These are phyloP conservation scores for Onthophagus sagittarius DNA, from an alignment of 2,888 invertebrate species.

Conservation along the genomic window DNA sequence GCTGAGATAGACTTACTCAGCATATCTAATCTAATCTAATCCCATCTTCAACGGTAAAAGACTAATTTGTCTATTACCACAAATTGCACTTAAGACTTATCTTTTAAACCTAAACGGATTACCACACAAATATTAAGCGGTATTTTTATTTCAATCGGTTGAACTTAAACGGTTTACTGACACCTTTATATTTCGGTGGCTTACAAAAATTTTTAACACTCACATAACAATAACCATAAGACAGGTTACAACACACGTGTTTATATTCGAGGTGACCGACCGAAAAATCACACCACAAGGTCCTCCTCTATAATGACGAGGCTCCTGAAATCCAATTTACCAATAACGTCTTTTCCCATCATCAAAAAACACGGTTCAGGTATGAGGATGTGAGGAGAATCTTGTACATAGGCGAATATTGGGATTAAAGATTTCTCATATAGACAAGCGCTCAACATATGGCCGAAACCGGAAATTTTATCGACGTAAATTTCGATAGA, in stretches of 20 bases:
- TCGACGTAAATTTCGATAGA: background rate
- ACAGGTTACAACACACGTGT: background rate
- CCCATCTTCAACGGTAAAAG: background rate
- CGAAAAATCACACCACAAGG: background rate
- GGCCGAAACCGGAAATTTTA: background rate
- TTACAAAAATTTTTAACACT: background rate
- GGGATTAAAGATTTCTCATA: background rate
- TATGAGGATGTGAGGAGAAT: background rate
- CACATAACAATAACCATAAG: background rate
- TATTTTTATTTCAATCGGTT: background rate
- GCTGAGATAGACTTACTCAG: background rate
- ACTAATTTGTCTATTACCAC: background rate
- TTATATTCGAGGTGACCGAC: background rate
- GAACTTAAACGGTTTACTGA: background rate
- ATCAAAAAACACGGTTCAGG: background rate
- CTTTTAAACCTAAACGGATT: background rate
- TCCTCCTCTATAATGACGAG: background rate
- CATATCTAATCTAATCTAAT: background rate
- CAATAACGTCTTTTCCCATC: background rate
- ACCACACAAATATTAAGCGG: background rate
- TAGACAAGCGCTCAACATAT: background rate
- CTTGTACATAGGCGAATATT: background rate
- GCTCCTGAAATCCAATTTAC: background rate
- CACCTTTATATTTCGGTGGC: background rate
- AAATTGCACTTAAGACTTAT: background rate